These are phyloP conservation scores for Zeugodacus cucurbitae DNA, from an alignment of 1,140 invertebrate genomes.

Conservation along the genomic window DNA sequence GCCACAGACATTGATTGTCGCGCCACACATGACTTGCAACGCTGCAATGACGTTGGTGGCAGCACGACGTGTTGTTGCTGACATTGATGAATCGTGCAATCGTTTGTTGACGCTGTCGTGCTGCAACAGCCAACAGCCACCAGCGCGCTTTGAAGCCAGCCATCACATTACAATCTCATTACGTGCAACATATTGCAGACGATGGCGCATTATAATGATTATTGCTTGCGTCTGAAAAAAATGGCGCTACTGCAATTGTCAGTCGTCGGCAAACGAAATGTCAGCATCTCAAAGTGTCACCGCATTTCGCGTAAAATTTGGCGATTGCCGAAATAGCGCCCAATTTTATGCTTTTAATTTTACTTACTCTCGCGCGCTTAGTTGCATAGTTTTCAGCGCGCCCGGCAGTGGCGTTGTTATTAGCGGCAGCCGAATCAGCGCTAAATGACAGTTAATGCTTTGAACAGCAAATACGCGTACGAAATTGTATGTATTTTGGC, in stretches of 20 bases:
- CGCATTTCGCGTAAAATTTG: conserved; percentile 4
- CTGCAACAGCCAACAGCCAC: neutral
- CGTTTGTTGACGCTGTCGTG: neutral
- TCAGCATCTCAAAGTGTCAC: conserved; percentile 36
- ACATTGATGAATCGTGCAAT: conserved; percentile 35
- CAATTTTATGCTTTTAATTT: conserved; percentile 35
- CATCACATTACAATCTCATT: conserved; percentile 36
- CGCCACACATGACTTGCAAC: conserved; percentile 5
- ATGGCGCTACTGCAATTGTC: neutral
- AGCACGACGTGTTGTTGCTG: neutral
- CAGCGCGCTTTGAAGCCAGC: neutral
- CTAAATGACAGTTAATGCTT: conserved; percentile 7
- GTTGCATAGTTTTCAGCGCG: conserved; percentile 3
- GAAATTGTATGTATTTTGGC: neutral
- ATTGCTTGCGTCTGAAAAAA: neutral
- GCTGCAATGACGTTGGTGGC: neutral
- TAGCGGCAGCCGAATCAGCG: conserved; percentile 8
- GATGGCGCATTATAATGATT: conserved; percentile 24
- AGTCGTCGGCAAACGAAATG: neutral
- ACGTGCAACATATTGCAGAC: conserved; percentile 17
- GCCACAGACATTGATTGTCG: conserved; percentile 12
- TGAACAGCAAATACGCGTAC: neutral
- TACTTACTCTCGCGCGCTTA: neutral
- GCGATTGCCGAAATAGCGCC: neutral
- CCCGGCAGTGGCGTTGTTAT: neutral